These are phyloP conservation scores for Drosophila gunungcola DNA, from an alignment of 1,140 invertebrate species.

Conservation along the genomic window DNA sequence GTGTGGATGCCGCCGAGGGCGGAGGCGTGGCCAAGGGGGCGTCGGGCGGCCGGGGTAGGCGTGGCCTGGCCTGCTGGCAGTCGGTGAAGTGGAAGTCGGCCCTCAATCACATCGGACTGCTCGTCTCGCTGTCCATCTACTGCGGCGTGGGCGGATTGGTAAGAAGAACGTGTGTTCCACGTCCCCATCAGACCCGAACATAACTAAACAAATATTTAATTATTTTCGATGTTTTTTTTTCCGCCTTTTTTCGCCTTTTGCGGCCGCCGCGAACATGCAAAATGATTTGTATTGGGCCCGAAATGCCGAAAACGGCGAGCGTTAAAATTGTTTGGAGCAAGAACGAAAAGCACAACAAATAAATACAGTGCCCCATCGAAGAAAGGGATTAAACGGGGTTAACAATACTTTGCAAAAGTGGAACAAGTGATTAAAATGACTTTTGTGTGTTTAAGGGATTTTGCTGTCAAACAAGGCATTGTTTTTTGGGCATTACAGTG, in stretches of 20 bases:
- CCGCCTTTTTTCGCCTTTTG: constrained; percentile 1
- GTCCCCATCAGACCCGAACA: constrained; percentile 25
- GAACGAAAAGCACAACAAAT: constrained; percentile 17
- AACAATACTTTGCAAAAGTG: too few species aligned
- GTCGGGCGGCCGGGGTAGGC: constrained; percentile 22
- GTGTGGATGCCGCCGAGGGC: constrained; percentile 60
- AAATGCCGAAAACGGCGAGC: constrained; percentile 20
- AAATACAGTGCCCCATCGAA: constrained; percentile 32
- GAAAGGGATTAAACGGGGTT: not conserved
- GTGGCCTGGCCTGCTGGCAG: constrained; percentile 66
- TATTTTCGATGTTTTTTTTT: constrained; percentile 19
- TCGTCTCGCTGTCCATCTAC: constrained; percentile 90
- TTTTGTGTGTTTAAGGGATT: too few species aligned
- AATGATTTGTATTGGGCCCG: constrained; percentile 33
- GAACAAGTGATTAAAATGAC: too few species aligned
- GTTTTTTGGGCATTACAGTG: too few species aligned
- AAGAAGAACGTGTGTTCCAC: constrained; percentile 85
- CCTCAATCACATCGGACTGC: constrained; percentile 89
- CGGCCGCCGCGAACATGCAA: constrained; percentile 34
- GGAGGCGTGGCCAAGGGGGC: constrained; percentile 45
- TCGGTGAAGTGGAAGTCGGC: constrained; percentile 86
- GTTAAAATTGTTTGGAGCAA: constrained; percentile 10
- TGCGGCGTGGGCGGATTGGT: constrained; percentile 91
- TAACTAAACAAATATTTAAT: constrained; percentile 46
- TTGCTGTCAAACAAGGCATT: not conserved